phyloP scores from a whole-genome alignment of 2,113 vertebrate species.

The Clinocottus analis region DNA sequence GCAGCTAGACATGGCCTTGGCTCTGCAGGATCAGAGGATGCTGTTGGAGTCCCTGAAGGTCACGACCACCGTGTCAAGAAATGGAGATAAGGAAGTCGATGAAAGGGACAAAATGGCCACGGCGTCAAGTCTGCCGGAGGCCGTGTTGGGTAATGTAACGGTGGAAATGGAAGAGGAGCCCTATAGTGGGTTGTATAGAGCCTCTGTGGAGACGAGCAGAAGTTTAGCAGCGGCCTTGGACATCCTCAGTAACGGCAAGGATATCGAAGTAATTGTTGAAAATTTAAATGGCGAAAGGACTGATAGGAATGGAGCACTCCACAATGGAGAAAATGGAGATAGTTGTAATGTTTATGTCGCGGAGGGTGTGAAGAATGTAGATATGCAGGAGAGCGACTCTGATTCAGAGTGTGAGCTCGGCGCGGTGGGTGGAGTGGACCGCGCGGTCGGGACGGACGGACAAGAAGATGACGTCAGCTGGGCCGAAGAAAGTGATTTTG shows the following conservation, averaged over 20 bases:
- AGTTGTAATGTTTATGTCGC: slow-evolving; percentile 71
- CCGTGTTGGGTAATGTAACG: slow-evolving; percentile 81
- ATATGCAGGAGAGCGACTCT: slow-evolving; percentile 81
- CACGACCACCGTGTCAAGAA: slow-evolving; percentile 91
- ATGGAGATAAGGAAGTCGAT: slow-evolving; percentile 82
- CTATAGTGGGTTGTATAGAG: slow-evolving; percentile 90
- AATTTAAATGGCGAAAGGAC: slow-evolving; percentile 79
- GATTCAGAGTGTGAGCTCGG: slow-evolving; percentile 87
- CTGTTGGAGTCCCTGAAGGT: slow-evolving; percentile 96
- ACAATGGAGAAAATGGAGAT: slow-evolving; percentile 72
- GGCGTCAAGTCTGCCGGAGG: slow-evolving; percentile 78
- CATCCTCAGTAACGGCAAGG: slow-evolving; percentile 90
- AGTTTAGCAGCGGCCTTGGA: slow-evolving; percentile 94
- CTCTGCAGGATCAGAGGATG: slow-evolving; percentile 98
- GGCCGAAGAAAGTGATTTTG: slow-evolving; percentile 86
- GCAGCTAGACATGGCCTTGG: slow-evolving; percentile 98
- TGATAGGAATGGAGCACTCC: slow-evolving; percentile 80
- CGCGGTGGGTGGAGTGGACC: slow-evolving; percentile 89
- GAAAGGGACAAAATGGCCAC: slow-evolving; percentile 84
- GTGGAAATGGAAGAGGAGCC: slow-evolving; percentile 90
- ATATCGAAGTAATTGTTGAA: slow-evolving; percentile 87
- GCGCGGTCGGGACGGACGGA: slow-evolving; percentile 56
- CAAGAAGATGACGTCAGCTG: slow-evolving; percentile 69
- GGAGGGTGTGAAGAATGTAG: slow-evolving; percentile 78
- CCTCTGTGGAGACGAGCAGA: slow-evolving; percentile 91